Evolutionary conservation across 2,797 vertebrate species (phyloP), one percentile per base, ranked within the genome.

Genomic region (Pseudotriccus pelzelni): DNA sequence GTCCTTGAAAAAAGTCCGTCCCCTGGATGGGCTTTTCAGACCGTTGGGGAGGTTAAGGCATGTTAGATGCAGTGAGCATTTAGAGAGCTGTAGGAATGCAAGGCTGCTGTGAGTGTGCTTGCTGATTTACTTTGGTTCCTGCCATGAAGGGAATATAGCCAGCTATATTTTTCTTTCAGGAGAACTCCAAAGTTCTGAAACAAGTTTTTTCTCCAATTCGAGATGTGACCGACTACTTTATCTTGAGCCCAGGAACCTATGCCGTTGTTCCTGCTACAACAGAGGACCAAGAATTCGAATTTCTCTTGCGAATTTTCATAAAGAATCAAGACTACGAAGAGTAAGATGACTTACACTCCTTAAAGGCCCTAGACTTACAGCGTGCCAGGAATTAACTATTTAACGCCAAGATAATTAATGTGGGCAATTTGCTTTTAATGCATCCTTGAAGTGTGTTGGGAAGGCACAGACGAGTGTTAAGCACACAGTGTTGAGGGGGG

Each of bases 251-350:
- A 1, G 98, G 98, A 43, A 97, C 89, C 36, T 98, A 98, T 1
- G 87, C 94, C 2, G 32, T 97, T 2, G 15, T 93, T 30, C 86
- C 94, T 47, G 64, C 46, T 21, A 25, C 89, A 21, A 8, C 39
- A 24, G 78, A 75, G 66, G 60, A 77, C 7, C 90, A 74, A 39
- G 69, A 94, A 50, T 94, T 94, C 5, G 66, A 97, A 56, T 98
- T 98, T 62, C 92, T 98, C 49, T 76, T 98, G 36, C 82, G 94
- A 39, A 96, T 98, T 85, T 98, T 98, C 75, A 14, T 90, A 28
- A 98, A 95, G 91, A 93, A 39, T 17, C 91, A 93, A 14, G 81
- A 77, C 25, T 44, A 14, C 41, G 36, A 92, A 41, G 94, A 96
- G 98, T 98, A 97, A 83, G 93, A 89, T 27, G 10, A 73, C 39